Conservation (phyloP, 2,888 invertebrate genomes). For the Callyntrura guangdongensis region DNA sequence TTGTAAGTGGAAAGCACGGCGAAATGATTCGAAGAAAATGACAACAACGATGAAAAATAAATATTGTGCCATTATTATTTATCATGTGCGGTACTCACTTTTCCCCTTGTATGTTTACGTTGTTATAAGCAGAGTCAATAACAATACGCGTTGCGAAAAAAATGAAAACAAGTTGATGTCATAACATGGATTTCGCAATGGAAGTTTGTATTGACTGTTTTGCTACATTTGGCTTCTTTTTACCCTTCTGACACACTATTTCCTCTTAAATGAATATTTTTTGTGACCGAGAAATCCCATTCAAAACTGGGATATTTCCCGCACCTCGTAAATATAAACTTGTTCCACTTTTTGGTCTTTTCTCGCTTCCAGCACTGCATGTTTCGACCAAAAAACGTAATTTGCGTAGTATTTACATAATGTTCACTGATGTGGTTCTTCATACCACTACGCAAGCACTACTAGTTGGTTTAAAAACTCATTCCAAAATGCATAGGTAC, state of each 20-base stretch:
- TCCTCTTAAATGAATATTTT: background rate
- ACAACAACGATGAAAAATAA: slow-evolving; percentile 3
- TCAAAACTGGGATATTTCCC: background rate
- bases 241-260: background rate
- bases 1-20: background rate
- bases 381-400: slow-evolving; percentile 11
- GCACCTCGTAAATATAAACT: background rate
- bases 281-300: background rate
- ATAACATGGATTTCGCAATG: too few relatives aligned
- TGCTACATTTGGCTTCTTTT: background rate
- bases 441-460: too few relatives aligned
- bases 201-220: background rate
- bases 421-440: background rate
- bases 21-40: background rate
- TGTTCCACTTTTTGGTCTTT: slow-evolving; percentile 1
- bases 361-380: slow-evolving; percentile 30
- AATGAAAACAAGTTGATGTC: background rate
- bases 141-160: background rate
- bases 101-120: background rate
- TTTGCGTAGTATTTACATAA: slow-evolving; percentile 37
- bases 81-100: background rate
- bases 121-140: background rate
- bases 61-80: background rate
- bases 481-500: background rate
- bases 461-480: too few relatives aligned